Percentiles rank a stretch among this genome's conserved stretches.
Evolutionary conservation across 2,113 vertebrate genomes (phyloP).

Genomic region (Chamaetylas fuelleborni): DNA sequence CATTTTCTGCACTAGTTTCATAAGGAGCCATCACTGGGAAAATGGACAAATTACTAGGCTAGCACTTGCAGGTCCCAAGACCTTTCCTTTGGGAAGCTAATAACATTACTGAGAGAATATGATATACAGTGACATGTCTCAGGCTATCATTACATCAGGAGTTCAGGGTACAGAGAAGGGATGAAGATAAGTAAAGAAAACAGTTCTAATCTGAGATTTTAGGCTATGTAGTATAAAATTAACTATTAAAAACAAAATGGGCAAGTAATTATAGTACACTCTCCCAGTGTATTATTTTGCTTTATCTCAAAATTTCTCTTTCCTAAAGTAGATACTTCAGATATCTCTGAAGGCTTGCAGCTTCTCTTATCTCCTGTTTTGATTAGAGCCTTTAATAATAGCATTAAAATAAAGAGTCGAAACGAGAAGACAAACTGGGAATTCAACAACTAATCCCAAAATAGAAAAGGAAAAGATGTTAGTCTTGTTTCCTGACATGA

Average conservation of each 20-base stretch:
- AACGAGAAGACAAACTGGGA: not conserved
- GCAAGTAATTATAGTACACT: not conserved
- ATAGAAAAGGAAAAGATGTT: constrained; percentile 1
- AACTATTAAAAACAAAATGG: not conserved
- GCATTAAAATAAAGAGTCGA: not conserved
- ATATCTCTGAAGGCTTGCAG: not conserved
- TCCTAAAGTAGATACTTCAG: not conserved
- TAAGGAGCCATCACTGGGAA: not conserved
- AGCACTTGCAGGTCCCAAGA: not conserved
- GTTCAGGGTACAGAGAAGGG: not conserved
- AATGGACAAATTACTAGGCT: not conserved
- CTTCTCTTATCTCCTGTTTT: constrained; percentile 25
- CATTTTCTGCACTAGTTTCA: not conserved
- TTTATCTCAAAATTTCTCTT: not conserved
- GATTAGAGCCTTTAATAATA: not conserved
- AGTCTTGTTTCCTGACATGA: not conserved
- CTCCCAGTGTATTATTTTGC: not conserved
- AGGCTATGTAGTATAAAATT: not conserved
- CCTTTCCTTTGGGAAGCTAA: not conserved
- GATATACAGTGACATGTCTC: not conserved
- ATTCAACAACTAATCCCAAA: constrained; percentile 2
- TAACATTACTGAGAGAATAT: not conserved
- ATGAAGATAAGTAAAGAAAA: not conserved
- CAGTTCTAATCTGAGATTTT: not conserved
- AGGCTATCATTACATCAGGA: not conserved